Conservation (phyloP, 1,140 invertebrate genomes). For the Bactericera cockerelli region DNA sequence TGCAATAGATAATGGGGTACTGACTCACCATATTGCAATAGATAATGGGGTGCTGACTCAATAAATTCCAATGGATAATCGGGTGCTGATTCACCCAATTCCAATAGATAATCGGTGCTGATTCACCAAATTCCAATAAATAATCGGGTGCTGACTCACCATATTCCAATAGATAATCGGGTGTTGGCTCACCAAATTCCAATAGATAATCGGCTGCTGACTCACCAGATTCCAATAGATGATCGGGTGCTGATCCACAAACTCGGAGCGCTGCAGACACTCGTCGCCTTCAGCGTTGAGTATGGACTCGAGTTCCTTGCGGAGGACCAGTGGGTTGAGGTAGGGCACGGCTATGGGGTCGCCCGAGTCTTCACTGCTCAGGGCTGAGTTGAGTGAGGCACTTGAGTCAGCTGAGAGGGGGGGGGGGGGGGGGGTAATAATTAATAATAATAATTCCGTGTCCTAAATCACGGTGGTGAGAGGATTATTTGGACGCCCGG, state of each 20-base stretch:
- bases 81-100: constrained; percentile 47
- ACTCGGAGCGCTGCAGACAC: constrained; percentile 61
- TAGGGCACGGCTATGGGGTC: constrained; percentile 90
- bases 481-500: too few relatives aligned
- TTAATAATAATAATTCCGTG: too few relatives aligned
- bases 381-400: neutral
- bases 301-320: constrained; percentile 92
- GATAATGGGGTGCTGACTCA: constrained; percentile 74
- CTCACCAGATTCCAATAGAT: constrained; percentile 89
- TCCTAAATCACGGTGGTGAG: too few relatives aligned
- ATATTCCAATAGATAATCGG: constrained; percentile 83
- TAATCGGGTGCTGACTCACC: constrained; percentile 28
- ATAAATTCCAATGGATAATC: too few relatives aligned
- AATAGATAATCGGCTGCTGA: constrained; percentile 36
- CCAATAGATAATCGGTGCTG: constrained; percentile 95
- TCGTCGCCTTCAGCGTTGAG: constrained; percentile 78
- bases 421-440: too few relatives aligned
- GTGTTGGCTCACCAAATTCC: constrained; percentile 26
- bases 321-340: constrained; percentile 83
- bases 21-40: constrained; percentile 80
- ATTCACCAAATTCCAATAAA: too few relatives aligned
- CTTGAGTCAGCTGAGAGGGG: constrained; percentile 30
- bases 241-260: constrained; percentile 90
- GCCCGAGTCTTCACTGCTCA: constrained; percentile 17
- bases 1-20: too few relatives aligned